These are phyloP conservation scores for Lophius americanus DNA, from an alignment of 2,797 vertebrate species.

Conservation along the genomic window DNA sequence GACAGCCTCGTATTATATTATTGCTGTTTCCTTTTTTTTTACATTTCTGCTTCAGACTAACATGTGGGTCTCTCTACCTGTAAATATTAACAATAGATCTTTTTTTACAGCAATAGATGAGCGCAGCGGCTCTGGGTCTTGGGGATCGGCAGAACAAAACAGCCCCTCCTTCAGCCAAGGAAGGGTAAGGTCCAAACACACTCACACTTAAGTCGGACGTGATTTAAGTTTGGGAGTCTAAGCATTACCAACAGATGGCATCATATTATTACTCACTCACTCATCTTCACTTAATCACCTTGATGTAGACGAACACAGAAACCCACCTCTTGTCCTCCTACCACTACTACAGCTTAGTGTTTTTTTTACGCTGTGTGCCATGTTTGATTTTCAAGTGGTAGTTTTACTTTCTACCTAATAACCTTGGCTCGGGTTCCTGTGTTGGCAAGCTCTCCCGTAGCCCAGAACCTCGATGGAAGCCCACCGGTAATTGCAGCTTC, in stretches of 20 bases:
- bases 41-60: conserved; percentile 13
- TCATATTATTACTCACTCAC: conserved; percentile 45
- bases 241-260: conserved; percentile 61
- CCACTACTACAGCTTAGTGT: conserved; percentile 51
- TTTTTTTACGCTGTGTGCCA: conserved; percentile 57
- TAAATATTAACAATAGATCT: conserved; percentile 26
- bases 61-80: conserved; percentile 17
- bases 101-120: conserved; percentile 88
- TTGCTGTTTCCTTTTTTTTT: conserved; percentile 3
- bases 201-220: conserved; percentile 28
- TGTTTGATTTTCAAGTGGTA: conserved; percentile 74
- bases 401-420: conserved; percentile 75
- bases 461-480: conserved; percentile 75
- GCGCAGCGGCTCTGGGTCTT: conserved; percentile 90
- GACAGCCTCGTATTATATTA: conserved; percentile 1
- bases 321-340: conserved; percentile 16
- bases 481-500: conserved; percentile 79
- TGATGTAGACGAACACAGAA: conserved; percentile 44
- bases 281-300: conserved; percentile 48
- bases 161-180: conserved; percentile 93
- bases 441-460: conserved; percentile 72
- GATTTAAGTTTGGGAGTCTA: conserved; percentile 57
- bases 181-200: conserved; percentile 84
- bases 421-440: conserved; percentile 73
- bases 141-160: conserved; percentile 92